A percentile compares a stretch with the other conserved stretches of the same genome.
Evolutionary conservation across 2,888 invertebrate genomes (phyloP).

Genomic region (Bellardia bayeri): DNA sequence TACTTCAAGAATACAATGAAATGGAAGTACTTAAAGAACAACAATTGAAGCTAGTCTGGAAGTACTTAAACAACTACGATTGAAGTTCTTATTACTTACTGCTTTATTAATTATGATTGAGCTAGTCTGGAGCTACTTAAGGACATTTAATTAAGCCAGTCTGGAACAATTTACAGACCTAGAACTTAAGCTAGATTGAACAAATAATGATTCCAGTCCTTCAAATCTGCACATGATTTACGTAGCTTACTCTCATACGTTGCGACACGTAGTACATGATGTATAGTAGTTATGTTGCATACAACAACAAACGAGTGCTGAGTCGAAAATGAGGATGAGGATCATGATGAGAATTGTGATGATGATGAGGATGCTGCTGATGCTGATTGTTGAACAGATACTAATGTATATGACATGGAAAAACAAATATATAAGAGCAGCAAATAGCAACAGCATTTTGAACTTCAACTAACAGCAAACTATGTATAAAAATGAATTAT

Average conservation of each 20-base stretch:
- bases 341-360: constrained; percentile 20
- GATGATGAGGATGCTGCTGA: constrained; percentile 37
- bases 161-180: too few relatives aligned
- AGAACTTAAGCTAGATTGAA: too few relatives aligned
- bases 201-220: background rate
- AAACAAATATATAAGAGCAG: constrained; percentile 49
- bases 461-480: constrained; percentile 11
- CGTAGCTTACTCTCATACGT: constrained; percentile 14
- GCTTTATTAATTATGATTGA: too few relatives aligned
- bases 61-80: too few relatives aligned
- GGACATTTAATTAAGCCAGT: too few relatives aligned
- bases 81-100: too few relatives aligned
- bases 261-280: constrained; percentile 30
- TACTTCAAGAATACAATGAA: too few relatives aligned
- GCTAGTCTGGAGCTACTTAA: too few relatives aligned
- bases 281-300: constrained; percentile 41
- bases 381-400: constrained; percentile 64
- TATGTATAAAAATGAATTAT: constrained; percentile 37
- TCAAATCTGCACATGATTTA: background rate
- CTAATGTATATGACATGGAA: constrained; percentile 60
- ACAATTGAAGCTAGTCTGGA: too few relatives aligned
- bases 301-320: constrained; percentile 42
- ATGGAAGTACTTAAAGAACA: too few relatives aligned
- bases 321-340: constrained; percentile 46
- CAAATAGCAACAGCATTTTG: constrained; percentile 37